Percentiles rank a stretch among this genome's conserved stretches.
Conservation (phyloP, 2,797 vertebrate genomes). For the Cyclopterus lumpus region DNA sequence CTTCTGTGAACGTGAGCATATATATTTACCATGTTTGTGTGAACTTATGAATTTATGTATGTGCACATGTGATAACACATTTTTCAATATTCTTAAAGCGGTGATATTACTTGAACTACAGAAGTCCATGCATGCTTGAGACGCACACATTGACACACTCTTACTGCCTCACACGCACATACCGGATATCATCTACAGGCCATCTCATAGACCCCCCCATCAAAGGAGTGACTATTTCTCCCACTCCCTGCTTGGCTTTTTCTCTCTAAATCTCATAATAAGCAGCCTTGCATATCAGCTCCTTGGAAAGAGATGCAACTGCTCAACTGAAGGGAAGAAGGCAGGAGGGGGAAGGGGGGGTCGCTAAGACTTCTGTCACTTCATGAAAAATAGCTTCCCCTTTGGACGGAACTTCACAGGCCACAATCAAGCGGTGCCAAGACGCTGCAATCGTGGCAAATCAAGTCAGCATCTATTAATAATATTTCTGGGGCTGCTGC, state of each 20-base stretch:
- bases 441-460: conserved; percentile 95
- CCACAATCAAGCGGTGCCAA: conserved; percentile 95
- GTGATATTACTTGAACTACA: conserved; percentile 67
- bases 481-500: conserved; percentile 98
- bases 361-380: conserved; percentile 93
- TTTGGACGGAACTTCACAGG: conserved; percentile 99
- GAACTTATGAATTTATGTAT: conserved; percentile 77
- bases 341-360: conserved; percentile 33
- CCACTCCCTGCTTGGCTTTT: conserved; percentile 49
- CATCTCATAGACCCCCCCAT: conserved; percentile 77
- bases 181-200: conserved; percentile 67
- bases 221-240: conserved; percentile 73
- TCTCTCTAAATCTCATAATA: conserved; percentile 78
- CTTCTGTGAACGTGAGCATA: conserved; percentile 12
- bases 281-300: conserved; percentile 81
- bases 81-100: conserved; percentile 73
- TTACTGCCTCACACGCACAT: conserved; percentile 10
- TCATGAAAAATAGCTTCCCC: conserved; percentile 99
- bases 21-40: conserved; percentile 65
- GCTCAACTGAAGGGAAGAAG: conserved; percentile 72
- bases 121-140: conserved; percentile 53
- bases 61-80: conserved; percentile 68
- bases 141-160: conserved; percentile 3
- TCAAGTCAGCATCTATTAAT: conserved; percentile 99
- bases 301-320: conserved; percentile 79